Conservation (phyloP, 2,113 vertebrate species). For the Chamaetylas fuelleborni region DNA sequence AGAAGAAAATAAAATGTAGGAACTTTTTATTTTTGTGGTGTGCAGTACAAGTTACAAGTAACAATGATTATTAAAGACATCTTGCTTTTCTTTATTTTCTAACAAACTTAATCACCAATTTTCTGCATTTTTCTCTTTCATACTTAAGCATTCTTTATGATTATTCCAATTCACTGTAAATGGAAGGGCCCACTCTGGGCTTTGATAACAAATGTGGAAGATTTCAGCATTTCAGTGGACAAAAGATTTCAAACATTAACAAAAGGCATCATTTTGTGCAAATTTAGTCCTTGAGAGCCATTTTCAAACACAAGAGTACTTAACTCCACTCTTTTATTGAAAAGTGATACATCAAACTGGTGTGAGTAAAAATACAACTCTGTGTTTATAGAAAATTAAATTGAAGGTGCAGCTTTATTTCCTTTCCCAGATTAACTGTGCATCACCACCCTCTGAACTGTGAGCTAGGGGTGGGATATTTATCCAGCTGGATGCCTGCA, state of each 20-base stretch:
- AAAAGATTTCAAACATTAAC: neutral
- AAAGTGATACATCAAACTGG: neutral
- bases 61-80: neutral
- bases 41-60: neutral
- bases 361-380: neutral
- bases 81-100: neutral
- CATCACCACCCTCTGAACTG: neutral
- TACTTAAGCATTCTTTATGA: neutral
- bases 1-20: neutral
- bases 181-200: neutral
- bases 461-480: neutral
- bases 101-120: neutral
- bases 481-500: neutral
- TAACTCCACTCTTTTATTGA: neutral
- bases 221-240: neutral
- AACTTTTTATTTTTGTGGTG: neutral
- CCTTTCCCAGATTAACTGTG: neutral
- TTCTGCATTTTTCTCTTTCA: neutral
- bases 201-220: neutral
- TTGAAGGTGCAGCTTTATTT: neutral
- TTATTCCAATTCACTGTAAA: neutral
- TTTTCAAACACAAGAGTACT: neutral
- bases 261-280: neutral
- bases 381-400: neutral
- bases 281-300: neutral